These are phyloP conservation scores for Diachrysia chrysitis DNA, from an alignment of 2,888 invertebrate species.

Conservation along the genomic window DNA sequence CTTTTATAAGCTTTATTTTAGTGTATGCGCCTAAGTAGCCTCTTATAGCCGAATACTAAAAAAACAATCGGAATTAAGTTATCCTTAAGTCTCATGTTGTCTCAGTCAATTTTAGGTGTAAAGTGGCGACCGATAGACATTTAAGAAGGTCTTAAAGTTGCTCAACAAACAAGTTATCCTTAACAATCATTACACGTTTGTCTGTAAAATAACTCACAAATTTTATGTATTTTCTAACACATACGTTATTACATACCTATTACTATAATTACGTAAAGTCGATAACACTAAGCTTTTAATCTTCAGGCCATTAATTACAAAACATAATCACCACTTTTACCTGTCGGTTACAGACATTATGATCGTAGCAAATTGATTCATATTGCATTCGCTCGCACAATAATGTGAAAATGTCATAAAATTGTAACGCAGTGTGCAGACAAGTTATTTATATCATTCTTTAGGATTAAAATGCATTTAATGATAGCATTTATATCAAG, in stretches of 20 bases:
- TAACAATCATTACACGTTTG: too few species aligned
- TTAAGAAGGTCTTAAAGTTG: too few species aligned
- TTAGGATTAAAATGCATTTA: too few species aligned
- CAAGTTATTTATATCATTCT: conserved; percentile 1
- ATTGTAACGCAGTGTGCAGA: conserved; percentile 43
- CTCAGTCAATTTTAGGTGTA: too few species aligned
- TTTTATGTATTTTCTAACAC: conserved; percentile 13
- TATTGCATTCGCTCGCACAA: conserved; percentile 55
- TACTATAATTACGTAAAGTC: conserved; percentile 41
- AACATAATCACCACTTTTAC: conserved; percentile 60
- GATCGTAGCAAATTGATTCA: conserved; percentile 49
- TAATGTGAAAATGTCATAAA: conserved; percentile 57
- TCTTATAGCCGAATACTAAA: too few species aligned
- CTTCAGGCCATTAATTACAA: conserved; percentile 44
- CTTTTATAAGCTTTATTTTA: too few species aligned
- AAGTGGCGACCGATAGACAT: too few species aligned
- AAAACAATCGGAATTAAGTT: too few species aligned
- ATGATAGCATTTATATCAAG: too few species aligned
- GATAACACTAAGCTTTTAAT: conserved; percentile 42
- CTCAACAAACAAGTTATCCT: too few species aligned
- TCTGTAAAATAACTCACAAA: not conserved
- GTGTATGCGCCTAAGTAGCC: too few species aligned
- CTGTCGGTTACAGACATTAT: conserved; percentile 50
- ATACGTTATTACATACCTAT: conserved; percentile 37
- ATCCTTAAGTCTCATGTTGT: too few species aligned